Evolutionary conservation across 2,888 invertebrate species (phyloP), one percentile per base, ranked within the genome.

Genomic region (Pseudococcus longispinus): DNA sequence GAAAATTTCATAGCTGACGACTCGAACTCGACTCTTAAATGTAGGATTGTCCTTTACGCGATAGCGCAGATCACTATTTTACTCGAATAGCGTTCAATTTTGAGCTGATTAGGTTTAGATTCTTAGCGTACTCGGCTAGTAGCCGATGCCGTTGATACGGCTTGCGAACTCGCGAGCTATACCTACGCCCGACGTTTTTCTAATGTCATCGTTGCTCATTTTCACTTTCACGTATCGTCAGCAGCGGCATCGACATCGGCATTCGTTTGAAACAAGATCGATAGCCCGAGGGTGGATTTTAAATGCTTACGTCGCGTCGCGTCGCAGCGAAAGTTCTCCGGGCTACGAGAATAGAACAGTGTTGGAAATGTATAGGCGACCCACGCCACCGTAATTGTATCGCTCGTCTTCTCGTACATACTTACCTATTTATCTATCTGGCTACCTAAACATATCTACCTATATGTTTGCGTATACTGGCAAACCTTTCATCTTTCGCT

Each of bases 251-350:
- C 13, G 13, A 2, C 44, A 13, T 44, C 9, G 70, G 74, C n/a
- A 74, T n/a, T 74, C 18, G 1, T 37, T 74, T 4, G 37, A 74
- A 74, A 74, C 74, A 74, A 74, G 74, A 74, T 74, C 74, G 37
- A 74, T 18, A 74, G 74, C 74, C 74, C 9, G 32, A 74, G 74
- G 74, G 74, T 32, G 74, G 74, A 74, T 74, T 74, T 37, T 37
- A 74, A 37, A 74, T 74, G 29, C 74, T 32, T 74, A 18, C 74
- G 37, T 74, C 74, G 70, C 65, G 65, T 65, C 65, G 60, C 65
- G 65, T 65, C 65, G 13, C 65, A 74, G 74, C 74, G 74, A 74
- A 74, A 74, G 74, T 74, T 74, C 74, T 74, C 5, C n/a, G 29
- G 74, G 37, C 15, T 74, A 51, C 51, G n/a, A 51, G 51, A 51